A percentile compares a stretch with the other conserved stretches of the same genome.
Conservation (phyloP, 2,797 vertebrate species). For the Cossypha niveicapilla region DNA sequence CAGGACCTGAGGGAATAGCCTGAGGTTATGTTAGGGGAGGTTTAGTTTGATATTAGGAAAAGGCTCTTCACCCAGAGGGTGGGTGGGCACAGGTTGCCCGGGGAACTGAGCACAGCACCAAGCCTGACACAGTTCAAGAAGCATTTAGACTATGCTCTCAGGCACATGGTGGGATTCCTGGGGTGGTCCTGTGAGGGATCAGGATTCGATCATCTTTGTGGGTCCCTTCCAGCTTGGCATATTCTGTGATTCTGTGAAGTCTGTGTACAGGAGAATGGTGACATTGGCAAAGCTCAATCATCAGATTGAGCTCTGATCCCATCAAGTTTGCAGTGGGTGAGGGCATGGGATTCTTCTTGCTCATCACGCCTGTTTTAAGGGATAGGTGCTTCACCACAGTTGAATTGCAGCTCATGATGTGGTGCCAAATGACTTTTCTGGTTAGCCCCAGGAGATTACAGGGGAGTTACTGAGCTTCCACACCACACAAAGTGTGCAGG, state of each 20-base stretch:
- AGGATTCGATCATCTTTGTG: not conserved
- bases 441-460: not conserved
- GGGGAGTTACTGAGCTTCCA: not conserved
- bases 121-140: not conserved
- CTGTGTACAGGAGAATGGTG: not conserved
- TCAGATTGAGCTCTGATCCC: not conserved
- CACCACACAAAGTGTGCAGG: not conserved
- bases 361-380: not conserved
- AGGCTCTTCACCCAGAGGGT: not conserved
- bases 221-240: not conserved
- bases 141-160: not conserved
- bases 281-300: not conserved
- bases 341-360: not conserved
- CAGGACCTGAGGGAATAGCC: not conserved
- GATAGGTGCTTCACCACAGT: not conserved
- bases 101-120: not conserved
- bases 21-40: not conserved
- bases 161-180: not conserved
- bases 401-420: not conserved
- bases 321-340: not conserved
- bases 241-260: not conserved
- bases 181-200: not conserved
- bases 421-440: accelerated
- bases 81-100: too few relatives aligned
- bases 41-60: not conserved